Conservation (phyloP, 2,797 vertebrate genomes). For the Paramormyrops hopkinsi region DNA sequence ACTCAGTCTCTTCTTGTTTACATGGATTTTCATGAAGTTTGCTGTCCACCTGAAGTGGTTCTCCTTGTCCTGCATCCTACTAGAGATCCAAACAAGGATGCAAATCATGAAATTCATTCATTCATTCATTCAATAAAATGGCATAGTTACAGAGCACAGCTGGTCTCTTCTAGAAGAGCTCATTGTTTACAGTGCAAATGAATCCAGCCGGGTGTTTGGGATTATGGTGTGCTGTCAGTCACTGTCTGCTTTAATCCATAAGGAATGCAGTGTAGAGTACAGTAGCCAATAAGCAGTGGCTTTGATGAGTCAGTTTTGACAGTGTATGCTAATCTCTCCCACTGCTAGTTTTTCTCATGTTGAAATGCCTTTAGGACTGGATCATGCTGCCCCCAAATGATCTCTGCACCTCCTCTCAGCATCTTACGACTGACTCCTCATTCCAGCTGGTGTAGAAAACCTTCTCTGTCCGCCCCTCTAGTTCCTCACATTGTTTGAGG, state of each 20-base stretch:
- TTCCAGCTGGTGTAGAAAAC: not conserved
- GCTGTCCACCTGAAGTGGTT: not conserved
- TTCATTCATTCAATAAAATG: not conserved
- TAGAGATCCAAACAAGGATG: not conserved
- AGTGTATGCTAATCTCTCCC: not conserved
- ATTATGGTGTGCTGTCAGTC: not conserved
- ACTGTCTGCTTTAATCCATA: not conserved
- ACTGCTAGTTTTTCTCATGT: not conserved
- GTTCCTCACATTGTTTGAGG: not conserved
- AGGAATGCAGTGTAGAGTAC: not conserved
- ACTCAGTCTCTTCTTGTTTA: slow-evolving; percentile 32
- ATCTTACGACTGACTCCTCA: not conserved
- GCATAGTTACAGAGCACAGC: not conserved
- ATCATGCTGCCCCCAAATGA: not conserved
- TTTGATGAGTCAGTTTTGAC: not conserved
- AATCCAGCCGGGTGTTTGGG: not conserved
- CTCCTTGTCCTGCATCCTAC: not conserved
- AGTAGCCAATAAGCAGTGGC: not conserved
- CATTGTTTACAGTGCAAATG: not conserved
- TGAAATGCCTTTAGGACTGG: not conserved
- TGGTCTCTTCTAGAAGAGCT: not conserved
- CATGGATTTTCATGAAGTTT: not conserved
- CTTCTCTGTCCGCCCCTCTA: not conserved
- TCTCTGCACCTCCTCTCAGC: not conserved
- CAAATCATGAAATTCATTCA: not conserved